Base-by-base conservation (phyloP, 2,888 invertebrate species). In the Cantharis flavilabris region DNA sequence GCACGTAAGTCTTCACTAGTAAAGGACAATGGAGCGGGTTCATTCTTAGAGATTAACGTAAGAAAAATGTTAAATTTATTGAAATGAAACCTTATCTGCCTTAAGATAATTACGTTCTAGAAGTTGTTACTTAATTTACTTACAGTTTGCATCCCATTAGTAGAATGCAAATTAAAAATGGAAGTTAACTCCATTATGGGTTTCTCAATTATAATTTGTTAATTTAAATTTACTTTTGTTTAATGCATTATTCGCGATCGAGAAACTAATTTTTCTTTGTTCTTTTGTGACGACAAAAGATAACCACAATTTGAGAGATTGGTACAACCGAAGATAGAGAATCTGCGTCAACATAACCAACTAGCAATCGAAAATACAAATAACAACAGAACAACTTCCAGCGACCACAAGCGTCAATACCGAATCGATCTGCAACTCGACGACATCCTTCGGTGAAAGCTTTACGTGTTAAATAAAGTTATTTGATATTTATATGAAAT, bases 1-100 rank as follows among this genome's bases (percentile, higher is more conserved):
- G 76, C 72, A 76, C 76, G 77, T 76, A 77, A 73, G 76, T 77
- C 77, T 71, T 74, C 73, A 73, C 76, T 78, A 75, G 76, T 69
- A 65, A 75, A 71, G 65, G 74, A 73, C 75, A 75, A 76, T 77
- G 77, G 67, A 77, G 76, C 75, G 77, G 73, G 79, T 49, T 49
- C 49, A 74, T 77, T 78, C 64, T 69, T 63, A 62, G 63, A 75
- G 80, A 80, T 78, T 80, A 80, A 70, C 70, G 73, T 30, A 79
- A 80, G 80, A 80, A 79, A 80, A 79, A 80, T 80, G 80, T 79
- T 69, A 75, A 80, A 80, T 80, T 80, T 80, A 80, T 80, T 80
- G 76, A 78, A 80, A 80, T 79, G 79, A 79, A 79, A 76, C 76
- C 77, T 79, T 76, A 79, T 79, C 80, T 72, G 77, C 69, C 69